Evolutionary conservation across 2,797 vertebrate species (phyloP).

Genomic region (Emys orbicularis): DNA sequence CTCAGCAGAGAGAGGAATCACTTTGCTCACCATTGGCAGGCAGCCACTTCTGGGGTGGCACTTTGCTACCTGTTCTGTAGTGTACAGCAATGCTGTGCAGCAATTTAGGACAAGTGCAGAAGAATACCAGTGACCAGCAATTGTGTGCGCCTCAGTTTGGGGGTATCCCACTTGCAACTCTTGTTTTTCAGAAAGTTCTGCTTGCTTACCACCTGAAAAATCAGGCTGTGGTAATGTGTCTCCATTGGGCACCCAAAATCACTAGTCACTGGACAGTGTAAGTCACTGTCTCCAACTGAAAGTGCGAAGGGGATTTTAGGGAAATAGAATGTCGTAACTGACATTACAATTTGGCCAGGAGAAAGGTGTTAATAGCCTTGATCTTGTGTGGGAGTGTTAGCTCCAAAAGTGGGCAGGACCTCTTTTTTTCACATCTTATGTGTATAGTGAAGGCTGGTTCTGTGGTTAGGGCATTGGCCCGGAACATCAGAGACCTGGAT

Average conservation of each 20-base stretch:
- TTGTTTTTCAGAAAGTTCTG: neutral
- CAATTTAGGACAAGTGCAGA: neutral
- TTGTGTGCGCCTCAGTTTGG: neutral
- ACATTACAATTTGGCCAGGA: neutral
- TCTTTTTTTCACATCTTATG: neutral
- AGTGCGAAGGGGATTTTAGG: neutral
- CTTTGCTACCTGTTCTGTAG: neutral
- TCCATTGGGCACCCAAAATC: neutral
- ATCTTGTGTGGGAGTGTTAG: neutral
- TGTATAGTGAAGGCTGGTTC: fast-evolving
- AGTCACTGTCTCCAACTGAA: neutral
- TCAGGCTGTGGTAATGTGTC: neutral
- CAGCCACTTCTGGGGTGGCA: neutral
- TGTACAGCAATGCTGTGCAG: fast-evolving
- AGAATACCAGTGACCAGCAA: neutral
- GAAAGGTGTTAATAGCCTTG: neutral
- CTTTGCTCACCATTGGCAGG: fast-evolving
- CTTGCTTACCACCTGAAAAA: neutral
- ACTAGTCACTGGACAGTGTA: neutral
- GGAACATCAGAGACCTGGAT: neutral
- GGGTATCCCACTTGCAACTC: neutral
- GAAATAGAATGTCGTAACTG: neutral
- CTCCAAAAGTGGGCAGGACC: neutral
- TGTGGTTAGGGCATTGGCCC: neutral
- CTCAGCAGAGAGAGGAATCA: neutral